These are phyloP conservation scores for Pollachius pollachius DNA, from an alignment of 2,113 vertebrate species.

Conservation along the genomic window DNA sequence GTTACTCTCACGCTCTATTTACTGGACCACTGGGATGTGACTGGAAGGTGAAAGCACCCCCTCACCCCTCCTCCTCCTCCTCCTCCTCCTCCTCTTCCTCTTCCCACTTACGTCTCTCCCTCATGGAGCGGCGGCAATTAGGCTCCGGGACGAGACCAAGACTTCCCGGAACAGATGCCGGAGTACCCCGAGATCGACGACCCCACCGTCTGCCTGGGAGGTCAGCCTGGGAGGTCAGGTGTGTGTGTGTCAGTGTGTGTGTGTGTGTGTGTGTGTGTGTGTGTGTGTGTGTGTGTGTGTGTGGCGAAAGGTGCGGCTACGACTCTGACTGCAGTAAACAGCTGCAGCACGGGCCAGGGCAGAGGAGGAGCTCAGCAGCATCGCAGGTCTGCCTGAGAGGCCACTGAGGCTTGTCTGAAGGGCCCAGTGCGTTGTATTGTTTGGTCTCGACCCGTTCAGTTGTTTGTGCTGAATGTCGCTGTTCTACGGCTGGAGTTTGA, in stretches of 20 bases:
- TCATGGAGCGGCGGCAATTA: constrained; percentile 70
- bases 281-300: neutral
- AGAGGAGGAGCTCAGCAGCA: constrained; percentile 56
- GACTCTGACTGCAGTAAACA: constrained; percentile 58
- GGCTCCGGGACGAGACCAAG: constrained; percentile 59
- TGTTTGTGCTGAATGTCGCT: neutral
- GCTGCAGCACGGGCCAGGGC: constrained; percentile 54
- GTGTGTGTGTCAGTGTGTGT: constrained; percentile 29
- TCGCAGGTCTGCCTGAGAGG: constrained; percentile 45
- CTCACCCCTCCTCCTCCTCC: neutral
- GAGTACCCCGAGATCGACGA: constrained; percentile 55
- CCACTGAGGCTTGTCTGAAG: constrained; percentile 52
- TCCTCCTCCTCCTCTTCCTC: neutral
- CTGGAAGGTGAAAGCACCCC: constrained; percentile 69
- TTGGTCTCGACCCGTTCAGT: constrained; percentile 24
- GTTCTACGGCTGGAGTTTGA: constrained; percentile 17
- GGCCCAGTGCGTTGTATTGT: constrained; percentile 58
- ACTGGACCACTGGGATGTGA: constrained; percentile 72
- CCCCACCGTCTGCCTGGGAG: constrained; percentile 7
- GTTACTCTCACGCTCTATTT: constrained; percentile 78
- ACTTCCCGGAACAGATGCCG: constrained; percentile 68
- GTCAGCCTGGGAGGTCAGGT: constrained; percentile 63
- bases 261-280: neutral
- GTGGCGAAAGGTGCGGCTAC: constrained; percentile 26
- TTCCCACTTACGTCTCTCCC: constrained; percentile 64